Evolutionary conservation across 1,140 invertebrate species (phyloP).

Genomic region (Globodera rostochiensis): DNA sequence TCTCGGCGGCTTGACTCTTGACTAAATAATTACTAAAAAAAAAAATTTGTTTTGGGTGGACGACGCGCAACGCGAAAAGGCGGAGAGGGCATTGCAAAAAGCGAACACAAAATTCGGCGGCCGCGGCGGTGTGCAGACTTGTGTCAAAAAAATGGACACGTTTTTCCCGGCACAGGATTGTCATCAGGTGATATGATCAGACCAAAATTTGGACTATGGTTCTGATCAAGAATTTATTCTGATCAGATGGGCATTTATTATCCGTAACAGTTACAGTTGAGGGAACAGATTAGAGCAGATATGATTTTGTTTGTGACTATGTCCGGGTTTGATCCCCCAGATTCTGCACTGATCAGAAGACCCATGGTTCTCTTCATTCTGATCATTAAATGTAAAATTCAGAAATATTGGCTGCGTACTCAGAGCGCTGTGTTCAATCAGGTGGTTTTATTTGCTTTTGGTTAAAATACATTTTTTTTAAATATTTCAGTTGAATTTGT

Average conservation of each 20-base stretch:
- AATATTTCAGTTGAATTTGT: slow-evolving; percentile 48
- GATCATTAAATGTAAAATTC: not conserved
- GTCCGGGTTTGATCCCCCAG: too few relatives aligned
- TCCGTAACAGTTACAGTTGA: too few relatives aligned
- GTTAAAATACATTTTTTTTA: slow-evolving; percentile 8
- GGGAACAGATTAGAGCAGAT: too few relatives aligned
- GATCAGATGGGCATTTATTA: too few relatives aligned
- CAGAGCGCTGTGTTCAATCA: slow-evolving; percentile 53
- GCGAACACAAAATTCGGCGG: slow-evolving; percentile 10
- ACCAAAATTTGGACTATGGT: too few relatives aligned
- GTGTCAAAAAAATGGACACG: slow-evolving; percentile 54
- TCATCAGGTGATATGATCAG: slow-evolving; percentile 55
- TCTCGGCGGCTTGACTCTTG: too few relatives aligned
- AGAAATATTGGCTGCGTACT: slow-evolving; percentile 57
- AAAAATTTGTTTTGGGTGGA: slow-evolving; percentile 78
- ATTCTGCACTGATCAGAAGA: too few relatives aligned
- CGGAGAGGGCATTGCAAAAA: slow-evolving; percentile 74
- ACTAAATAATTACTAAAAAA: not conserved
- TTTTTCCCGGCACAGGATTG: slow-evolving; percentile 65
- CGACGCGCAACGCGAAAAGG: slow-evolving; percentile 79
- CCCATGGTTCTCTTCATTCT: too few relatives aligned
- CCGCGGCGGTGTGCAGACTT: slow-evolving; percentile 48
- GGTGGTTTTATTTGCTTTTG: slow-evolving; percentile 24
- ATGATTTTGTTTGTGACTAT: too few relatives aligned
- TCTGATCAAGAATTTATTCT: too few relatives aligned